phyloP scores from a whole-genome alignment of 2,888 invertebrate genomes.

The Alviniconcha strummeri region DNA sequence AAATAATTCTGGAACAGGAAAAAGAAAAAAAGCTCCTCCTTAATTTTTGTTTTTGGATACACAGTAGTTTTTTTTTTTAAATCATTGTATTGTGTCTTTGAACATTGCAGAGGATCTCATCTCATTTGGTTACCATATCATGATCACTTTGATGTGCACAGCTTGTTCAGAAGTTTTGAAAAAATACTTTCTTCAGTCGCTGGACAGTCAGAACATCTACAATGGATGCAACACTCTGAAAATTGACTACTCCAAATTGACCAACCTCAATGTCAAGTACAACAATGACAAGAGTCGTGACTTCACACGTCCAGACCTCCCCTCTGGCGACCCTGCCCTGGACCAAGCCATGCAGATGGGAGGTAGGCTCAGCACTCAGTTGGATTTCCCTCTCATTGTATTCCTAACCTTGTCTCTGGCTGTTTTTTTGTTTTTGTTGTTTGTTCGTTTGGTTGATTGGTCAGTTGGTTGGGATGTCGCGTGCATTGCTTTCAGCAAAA shows the following conservation, averaged over 20 bases:
- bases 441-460: background rate
- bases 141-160: too few species aligned
- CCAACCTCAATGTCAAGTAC: slow-evolving; percentile 98
- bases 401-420: background rate
- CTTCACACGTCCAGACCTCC: slow-evolving; percentile 98
- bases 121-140: too few species aligned
- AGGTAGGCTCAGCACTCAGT: slow-evolving; percentile 22
- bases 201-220: slow-evolving; percentile 99
- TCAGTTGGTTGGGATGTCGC: too few species aligned
- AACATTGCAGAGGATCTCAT: too few species aligned
- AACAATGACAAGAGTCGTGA: slow-evolving; percentile 99
- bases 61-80: too few species aligned
- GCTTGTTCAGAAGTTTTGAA: too few species aligned
- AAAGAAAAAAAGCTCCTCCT: too few species aligned
- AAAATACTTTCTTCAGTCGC: slow-evolving; percentile 78
- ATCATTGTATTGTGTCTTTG: too few species aligned
- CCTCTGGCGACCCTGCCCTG: slow-evolving; percentile 83
- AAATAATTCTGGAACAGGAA: too few species aligned
- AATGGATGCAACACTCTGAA: slow-evolving; percentile 99
- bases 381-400: background rate
- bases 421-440: background rate
- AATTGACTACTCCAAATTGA: slow-evolving; percentile 99
- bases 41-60: too few species aligned
- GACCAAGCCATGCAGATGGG: slow-evolving; percentile 49
- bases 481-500: too few species aligned